Conservation (phyloP, 2,113 vertebrate genomes). For the Turdus rufiventris region DNA sequence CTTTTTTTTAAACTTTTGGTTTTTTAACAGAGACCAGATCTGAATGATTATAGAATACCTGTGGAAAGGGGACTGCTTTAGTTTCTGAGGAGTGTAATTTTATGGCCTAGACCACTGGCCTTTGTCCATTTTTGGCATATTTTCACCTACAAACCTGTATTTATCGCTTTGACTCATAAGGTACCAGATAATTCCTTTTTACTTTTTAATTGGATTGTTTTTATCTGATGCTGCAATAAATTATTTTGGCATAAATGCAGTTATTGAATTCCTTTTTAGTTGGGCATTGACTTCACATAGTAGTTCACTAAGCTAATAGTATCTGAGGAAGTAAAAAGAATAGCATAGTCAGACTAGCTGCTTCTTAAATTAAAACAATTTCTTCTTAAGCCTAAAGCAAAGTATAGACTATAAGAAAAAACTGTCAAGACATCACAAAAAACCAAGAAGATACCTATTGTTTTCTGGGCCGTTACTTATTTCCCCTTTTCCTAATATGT, state of each 20-base stretch:
- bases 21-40: rapidly evolving
- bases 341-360: background rate
- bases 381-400: background rate
- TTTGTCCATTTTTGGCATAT: background rate
- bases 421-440: background rate
- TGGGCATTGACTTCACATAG: background rate
- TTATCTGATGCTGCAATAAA: background rate
- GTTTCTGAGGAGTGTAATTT: background rate
- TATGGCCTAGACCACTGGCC: background rate
- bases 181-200: background rate
- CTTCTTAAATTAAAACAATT: background rate
- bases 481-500: background rate
- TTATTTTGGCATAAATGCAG: background rate
- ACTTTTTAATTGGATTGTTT: background rate
- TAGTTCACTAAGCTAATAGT: background rate
- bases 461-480: background rate
- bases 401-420: background rate
- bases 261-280: background rate
- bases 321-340: background rate
- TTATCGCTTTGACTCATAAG: background rate
- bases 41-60: background rate
- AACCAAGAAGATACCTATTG: background rate
- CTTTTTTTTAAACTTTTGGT: background rate
- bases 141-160: background rate
- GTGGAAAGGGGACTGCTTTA: background rate